These are phyloP conservation scores for Sciurus vulgaris DNA, from an alignment of 2,797 vertebrate species.

Conservation along the genomic window DNA sequence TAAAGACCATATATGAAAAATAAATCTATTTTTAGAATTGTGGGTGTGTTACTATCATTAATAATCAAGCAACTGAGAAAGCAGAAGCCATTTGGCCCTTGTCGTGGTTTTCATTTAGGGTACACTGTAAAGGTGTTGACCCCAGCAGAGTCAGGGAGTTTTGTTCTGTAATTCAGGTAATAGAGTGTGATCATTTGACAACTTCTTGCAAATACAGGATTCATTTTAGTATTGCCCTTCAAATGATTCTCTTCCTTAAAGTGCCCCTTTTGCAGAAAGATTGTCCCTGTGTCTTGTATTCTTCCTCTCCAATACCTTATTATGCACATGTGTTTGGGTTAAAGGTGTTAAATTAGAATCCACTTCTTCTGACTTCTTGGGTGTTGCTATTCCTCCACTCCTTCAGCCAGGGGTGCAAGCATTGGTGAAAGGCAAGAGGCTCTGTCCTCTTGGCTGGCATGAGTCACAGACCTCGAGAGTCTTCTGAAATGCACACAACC, in stretches of 20 bases:
- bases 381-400: neutral
- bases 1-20: neutral
- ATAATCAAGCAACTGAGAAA: neutral
- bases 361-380: neutral
- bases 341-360: neutral
- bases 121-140: neutral
- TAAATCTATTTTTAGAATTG: neutral
- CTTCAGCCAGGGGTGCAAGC: neutral
- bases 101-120: neutral
- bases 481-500: neutral
- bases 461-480: neutral
- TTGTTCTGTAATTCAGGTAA: neutral
- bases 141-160: neutral
- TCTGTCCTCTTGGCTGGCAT: neutral
- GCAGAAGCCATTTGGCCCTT: neutral
- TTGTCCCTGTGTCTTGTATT: neutral
- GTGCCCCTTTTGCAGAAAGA: neutral
- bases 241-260: neutral
- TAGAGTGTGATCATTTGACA: neutral
- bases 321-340: neutral
- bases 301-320: neutral
- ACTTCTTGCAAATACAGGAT: neutral
- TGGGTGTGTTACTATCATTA: neutral
- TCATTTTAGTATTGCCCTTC: neutral
- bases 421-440: neutral